Base-by-base conservation (phyloP, 92 coral and sea anemone species). In the Phenganax subtilis region DNA sequence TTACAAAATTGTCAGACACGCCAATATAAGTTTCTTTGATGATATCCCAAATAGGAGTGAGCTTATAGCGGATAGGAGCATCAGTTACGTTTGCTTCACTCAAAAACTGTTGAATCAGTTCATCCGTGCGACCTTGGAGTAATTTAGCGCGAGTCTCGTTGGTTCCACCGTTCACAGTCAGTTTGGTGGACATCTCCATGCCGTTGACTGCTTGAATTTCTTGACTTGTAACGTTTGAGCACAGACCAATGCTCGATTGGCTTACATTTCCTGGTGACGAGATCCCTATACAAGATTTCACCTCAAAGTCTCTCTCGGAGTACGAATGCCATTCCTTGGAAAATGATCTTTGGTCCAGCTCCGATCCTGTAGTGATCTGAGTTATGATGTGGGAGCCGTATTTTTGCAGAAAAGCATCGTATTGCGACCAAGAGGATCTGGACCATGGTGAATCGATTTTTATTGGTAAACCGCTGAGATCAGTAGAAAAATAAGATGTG, bases 341-440 rank as follows among this genome's bases (percentile, higher is more conserved):
- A 55, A 80, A 85, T 11, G 87, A 63, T 52, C 62, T 74, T 20
- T 67, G 83, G 30, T 82, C 44, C 3, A 85, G 55, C n/a, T 84
- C 72, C 54, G 87, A 27, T 15, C 87, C 87, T 15, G 73, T 70
- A 30, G 55, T 53, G 62, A 85, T 66, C 28, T 73, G 29, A 12
- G 69, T 82, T 25, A 85, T 16, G 25, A 84, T 75, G 51, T 84
- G 86, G 64, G 85, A 74, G 15, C 86, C 86, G 68, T 84, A 84
- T 30, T 81, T 56, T 11, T 53, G n/a, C 37, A 82, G 25, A 37
- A 85, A 82, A 6, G 54, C 16, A 27, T 56, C 75, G 56, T 85
- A 85, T 9, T 12, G 56, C 37, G 14, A 6, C 86, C 88, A 85
- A 10, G 80, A 57, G 12, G 27, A 16, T 29, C 10, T 6, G 10